Evolutionary conservation across 30 jellyfish, hydroid and myxozoan genomes (phyloP), one percentile per base, ranked within the genome.

Genomic region (Cassiopea andromeda): DNA sequence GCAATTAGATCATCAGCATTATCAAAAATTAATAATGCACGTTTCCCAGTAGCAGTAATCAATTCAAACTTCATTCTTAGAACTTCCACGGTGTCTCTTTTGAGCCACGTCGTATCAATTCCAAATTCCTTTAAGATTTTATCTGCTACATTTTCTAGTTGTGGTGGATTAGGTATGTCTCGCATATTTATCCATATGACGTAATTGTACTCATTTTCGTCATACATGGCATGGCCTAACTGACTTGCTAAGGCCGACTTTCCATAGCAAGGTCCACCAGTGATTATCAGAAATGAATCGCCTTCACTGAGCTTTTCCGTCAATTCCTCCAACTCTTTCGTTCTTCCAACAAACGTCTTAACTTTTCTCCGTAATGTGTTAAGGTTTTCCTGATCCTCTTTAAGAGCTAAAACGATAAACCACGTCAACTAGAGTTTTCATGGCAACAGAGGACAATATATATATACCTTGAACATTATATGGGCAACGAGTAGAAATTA

Each of bases 221-320:
- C 80, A 13, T 2, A 75, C 78, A 80, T 18, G 17, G 67, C 60
- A 66, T 80, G 88, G 16, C 88, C 88, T 13, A 80, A 18, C 78
- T 49, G 17, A 74, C n/a, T 80, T 1, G 88, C 88, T 8, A 80
- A 48, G 19, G 88, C 19, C 43, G 88, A 49, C 60, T 80, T 80
- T 19, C 88, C 88, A 54, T 44, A 57, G 88, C 88, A 80, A 1
- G 79, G 88, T 17, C 88, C 88, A 14, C 88, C 88, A 43, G 67
- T 45, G 60, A 80, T 60, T 15, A 54, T 45, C 43, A 54, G 61
- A 59, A 80, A 60, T 17, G 17, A 27, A n/a, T 80, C 77, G 17
- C 69, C 77, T 7, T 17, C 5, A 16, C 77, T 45, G 10, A 80
- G 78, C 43, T 38, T 44, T 80, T 46, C 46, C 50, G 61, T 8